Conservation (phyloP, 2,888 invertebrate species). For the Pardosa pseudoannulata region DNA sequence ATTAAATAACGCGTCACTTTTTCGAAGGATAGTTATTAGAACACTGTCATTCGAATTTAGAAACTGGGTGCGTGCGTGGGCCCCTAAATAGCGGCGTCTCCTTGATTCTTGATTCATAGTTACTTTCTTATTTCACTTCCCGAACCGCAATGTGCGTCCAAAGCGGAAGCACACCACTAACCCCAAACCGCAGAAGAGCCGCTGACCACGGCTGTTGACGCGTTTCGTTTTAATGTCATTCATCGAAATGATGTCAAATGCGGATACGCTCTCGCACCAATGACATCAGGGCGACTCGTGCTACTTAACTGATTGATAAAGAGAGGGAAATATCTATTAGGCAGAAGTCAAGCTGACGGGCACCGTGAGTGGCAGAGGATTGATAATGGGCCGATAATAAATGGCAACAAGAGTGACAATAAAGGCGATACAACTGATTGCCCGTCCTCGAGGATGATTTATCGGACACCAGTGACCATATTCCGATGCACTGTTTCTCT, state of each 20-base stretch:
- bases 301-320: constrained; percentile 1
- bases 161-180: not conserved
- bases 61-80: too few species aligned
- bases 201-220: not conserved
- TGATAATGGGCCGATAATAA: not conserved
- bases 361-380: not conserved
- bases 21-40: too few species aligned
- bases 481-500: too few species aligned
- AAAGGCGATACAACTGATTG: not conserved
- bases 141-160: not conserved
- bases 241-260: not conserved
- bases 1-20: too few species aligned
- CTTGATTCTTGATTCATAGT: too few species aligned
- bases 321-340: not conserved
- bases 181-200: not conserved
- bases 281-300: not conserved
- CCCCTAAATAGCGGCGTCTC: too few species aligned
- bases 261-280: not conserved
- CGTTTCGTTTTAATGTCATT: not conserved
- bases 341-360: constrained; percentile 4
- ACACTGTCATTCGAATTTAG: too few species aligned
- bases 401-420: not conserved
- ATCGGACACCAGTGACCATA: too few species aligned
- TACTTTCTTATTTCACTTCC: too few species aligned
- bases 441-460: too few species aligned